phyloP scores from a whole-genome alignment of 2,113 vertebrate genomes.

The Cariama cristata region DNA sequence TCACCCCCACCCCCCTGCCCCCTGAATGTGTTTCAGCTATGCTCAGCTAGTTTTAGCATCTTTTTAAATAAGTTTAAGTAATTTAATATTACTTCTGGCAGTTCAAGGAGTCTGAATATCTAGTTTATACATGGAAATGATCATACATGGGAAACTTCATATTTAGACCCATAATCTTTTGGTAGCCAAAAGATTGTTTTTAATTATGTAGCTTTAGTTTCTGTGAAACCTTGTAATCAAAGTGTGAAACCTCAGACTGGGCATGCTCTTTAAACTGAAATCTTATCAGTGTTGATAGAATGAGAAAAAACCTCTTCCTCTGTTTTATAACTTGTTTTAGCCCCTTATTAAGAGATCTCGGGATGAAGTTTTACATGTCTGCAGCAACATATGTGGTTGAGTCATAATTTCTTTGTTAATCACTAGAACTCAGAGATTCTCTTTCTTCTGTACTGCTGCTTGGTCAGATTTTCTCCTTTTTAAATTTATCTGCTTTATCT shows the following conservation, averaged over 20 bases:
- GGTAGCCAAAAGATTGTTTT: not conserved
- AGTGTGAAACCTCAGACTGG: not conserved
- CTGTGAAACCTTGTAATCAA: not conserved
- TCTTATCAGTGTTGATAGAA: not conserved
- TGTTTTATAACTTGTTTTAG: not conserved
- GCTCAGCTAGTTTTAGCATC: not conserved
- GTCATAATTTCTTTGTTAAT: not conserved
- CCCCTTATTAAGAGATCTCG: not conserved
- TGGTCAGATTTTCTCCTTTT: not conserved
- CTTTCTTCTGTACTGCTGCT: not conserved
- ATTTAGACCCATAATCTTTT: not conserved
- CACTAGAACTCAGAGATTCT: not conserved
- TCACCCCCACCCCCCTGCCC: no score
- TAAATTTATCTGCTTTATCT: not conserved
- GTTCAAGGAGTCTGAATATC: not conserved
- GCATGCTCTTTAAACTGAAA: not conserved
- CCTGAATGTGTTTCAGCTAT: not conserved
- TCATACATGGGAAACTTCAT: not conserved
- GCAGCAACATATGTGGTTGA: not conserved
- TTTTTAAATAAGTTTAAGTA: not conserved
- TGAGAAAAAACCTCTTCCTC: not conserved
- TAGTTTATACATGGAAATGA: not conserved
- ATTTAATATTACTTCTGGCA: not conserved
- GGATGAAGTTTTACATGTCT: not conserved
- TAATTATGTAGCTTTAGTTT: not conserved